These are phyloP conservation scores for Decapterus maruadsi DNA, from an alignment of 2,797 vertebrate species.

Conservation along the genomic window DNA sequence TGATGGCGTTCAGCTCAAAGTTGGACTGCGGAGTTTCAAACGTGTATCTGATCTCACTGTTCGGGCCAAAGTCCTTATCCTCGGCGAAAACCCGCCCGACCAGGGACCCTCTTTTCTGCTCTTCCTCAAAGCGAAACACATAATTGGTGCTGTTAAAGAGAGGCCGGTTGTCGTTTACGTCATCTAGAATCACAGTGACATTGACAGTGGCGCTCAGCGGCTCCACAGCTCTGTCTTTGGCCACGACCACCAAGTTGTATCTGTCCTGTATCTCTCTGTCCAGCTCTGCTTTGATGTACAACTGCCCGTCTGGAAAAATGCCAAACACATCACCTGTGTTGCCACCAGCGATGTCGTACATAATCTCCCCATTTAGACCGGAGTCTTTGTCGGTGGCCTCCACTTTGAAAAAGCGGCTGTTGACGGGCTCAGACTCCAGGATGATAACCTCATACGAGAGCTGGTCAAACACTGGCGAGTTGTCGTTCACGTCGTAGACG, in stretches of 20 bases:
- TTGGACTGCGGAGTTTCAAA: conserved; percentile 93
- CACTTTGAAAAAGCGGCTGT: conserved; percentile 96
- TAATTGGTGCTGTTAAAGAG: conserved; percentile 99
- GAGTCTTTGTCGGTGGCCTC: conserved; percentile 95
- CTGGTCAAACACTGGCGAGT: conserved; percentile 95
- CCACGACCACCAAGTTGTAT: conserved; percentile 91
- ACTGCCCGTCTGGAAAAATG: conserved; percentile 96
- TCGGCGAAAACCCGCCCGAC: conserved; percentile 92
- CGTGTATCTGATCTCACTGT: conserved; percentile 94
- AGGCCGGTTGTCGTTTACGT: conserved; percentile 97
- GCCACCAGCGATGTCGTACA: conserved; percentile 91
- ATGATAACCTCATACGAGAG: conserved; percentile 97
- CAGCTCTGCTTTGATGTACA: conserved; percentile 96
- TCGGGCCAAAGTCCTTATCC: conserved; percentile 95
- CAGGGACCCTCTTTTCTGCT: conserved; percentile 89
- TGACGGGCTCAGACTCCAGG: conserved; percentile 94
- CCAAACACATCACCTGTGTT: conserved; percentile 94
- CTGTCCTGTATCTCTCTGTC: conserved; percentile 96
- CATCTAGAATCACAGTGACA: conserved; percentile 93
- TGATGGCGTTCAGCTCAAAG: conserved; percentile 93
- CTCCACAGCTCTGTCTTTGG: conserved; percentile 94
- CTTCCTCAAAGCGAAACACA: conserved; percentile 96
- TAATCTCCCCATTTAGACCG: conserved; percentile 95
- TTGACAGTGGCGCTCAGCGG: conserved; percentile 93
- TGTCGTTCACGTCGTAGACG: conserved; percentile 98